These are phyloP conservation scores for Piprites chloris DNA, from an alignment of 2,113 vertebrate species.

Conservation along the genomic window DNA sequence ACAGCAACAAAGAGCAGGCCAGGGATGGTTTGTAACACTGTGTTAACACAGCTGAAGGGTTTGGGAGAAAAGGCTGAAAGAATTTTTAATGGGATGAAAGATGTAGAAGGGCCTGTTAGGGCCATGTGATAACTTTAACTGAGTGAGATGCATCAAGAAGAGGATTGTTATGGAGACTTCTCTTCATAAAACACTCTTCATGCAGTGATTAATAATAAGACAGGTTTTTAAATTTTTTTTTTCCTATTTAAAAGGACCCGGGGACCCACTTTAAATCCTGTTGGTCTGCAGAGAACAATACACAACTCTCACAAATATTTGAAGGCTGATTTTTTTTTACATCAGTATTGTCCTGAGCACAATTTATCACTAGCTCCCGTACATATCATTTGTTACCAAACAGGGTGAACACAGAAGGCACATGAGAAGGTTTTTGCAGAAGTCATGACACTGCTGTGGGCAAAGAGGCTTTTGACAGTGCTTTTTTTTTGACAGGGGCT, in stretches of 20 bases:
- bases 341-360: background rate
- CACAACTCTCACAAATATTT: background rate
- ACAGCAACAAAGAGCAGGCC: background rate
- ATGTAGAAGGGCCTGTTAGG: background rate
- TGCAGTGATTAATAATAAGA: background rate
- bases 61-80: background rate
- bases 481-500: background rate
- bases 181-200: background rate
- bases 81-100: background rate
- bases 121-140: background rate
- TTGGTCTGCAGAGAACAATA: background rate
- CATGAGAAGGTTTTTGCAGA: background rate
- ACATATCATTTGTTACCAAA: background rate
- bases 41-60: background rate
- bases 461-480: background rate
- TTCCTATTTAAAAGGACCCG: background rate
- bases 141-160: background rate
- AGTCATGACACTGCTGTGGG: background rate
- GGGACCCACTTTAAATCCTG: background rate
- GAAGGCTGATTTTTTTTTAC: background rate
- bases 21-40: background rate
- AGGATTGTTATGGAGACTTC: background rate
- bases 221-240: background rate
- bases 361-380: background rate
- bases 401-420: background rate